Evolutionary conservation across 1,140 invertebrate species (phyloP), one percentile per base, ranked within the genome.

Genomic region (Drosophila leontia): DNA sequence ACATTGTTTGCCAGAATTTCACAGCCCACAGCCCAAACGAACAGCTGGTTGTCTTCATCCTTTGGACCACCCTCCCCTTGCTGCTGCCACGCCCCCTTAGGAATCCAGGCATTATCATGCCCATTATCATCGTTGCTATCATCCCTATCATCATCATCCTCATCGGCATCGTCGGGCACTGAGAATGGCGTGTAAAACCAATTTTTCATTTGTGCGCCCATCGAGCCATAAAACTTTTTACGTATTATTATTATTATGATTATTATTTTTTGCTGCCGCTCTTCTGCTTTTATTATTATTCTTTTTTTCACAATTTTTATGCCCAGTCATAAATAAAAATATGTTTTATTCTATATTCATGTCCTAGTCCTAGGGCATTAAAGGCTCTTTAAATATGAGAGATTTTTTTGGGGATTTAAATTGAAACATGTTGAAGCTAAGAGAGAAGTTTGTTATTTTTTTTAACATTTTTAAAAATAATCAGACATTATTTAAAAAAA

Each of bases 171-270:
- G 26, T 0, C 26, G 26, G 48, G 37, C 53, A 41, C 39, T 48
- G 51, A 45, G 47, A 75, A 77, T 80, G 60, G 82, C 78, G 82
- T 87, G 82, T 85, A 82, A 87, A 87, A 87, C 83, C 83, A 85
- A 85, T 87, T 85, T 85, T 85, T 85, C 82, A 85, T 85, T 71
- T 79, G 53, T 82, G 64, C 61, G 69, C 83, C 79, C 82, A 79
- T n/a, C 82, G 75, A 82, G 75, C 83, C 82, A 85, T 85, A 85
- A 79, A 85, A 74, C 70, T 85, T 85, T 85, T 87, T 79, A 81
- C 79, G 79, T 85, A 79, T 82, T 85, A 82, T 87, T 85, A 70
- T 70, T 44, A 72, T 59, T 39, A 70, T 59, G 32, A 70, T 71
- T 35, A 39, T 56, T 71, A 71, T 72, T 71, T 19, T 70, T 26